Evolutionary conservation across 64 coral and sea anemone genomes (phyloP).

Genomic region (Montipora efflorescens): DNA sequence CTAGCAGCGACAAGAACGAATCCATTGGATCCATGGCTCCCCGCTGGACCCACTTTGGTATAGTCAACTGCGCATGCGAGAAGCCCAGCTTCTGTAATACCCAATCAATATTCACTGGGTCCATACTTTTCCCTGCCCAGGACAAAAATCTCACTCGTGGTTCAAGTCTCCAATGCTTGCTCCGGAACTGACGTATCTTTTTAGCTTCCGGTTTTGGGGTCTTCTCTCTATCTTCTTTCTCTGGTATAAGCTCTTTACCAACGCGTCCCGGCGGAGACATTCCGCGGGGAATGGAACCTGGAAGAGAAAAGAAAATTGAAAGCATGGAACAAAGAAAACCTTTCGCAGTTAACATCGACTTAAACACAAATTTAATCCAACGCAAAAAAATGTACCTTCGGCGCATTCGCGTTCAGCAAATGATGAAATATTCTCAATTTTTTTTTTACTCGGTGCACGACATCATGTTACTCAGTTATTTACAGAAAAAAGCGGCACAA

Average conservation of each 20-base stretch:
- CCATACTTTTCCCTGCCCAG: conserved; percentile 96
- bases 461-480: too few species aligned
- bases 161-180: conserved; percentile 97
- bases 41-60: conserved; percentile 97
- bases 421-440: too few species aligned
- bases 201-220: conserved; percentile 76
- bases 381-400: too few species aligned
- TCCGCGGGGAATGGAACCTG: conserved; percentile 84
- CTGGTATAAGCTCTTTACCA: conserved; percentile 46
- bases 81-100: conserved; percentile 96
- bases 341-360: too few species aligned
- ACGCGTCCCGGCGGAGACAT: conserved; percentile 53
- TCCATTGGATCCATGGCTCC: conserved; percentile 99
- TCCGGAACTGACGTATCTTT: conserved; percentile 92
- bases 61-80: conserved; percentile 91
- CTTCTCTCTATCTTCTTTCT: conserved; percentile 87
- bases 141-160: conserved; percentile 95
- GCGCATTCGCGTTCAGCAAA: too few species aligned
- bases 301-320: neutral
- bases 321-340: neutral
- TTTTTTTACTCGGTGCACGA: too few species aligned
- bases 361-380: too few species aligned
- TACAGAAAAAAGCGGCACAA: too few species aligned
- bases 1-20: conserved; percentile 85
- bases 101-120: conserved; percentile 98